These are phyloP conservation scores for Anolis carolinensis DNA, from an alignment of 2,113 vertebrate species.

Conservation along the genomic window DNA sequence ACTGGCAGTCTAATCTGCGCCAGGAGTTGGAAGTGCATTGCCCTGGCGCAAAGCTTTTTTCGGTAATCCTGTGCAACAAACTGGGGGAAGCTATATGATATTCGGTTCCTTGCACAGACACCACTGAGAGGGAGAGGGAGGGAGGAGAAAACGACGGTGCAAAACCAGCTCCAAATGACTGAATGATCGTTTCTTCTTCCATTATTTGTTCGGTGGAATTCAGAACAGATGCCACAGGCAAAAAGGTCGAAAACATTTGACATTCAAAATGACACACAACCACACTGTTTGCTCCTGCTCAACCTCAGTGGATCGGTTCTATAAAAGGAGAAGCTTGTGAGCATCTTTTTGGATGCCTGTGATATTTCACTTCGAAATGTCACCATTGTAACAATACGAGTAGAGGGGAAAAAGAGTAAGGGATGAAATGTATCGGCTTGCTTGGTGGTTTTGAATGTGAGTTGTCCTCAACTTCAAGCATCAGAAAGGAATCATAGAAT, in stretches of 20 bases:
- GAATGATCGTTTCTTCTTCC: neutral
- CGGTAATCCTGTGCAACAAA: slow-evolving; percentile 64
- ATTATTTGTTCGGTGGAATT: slow-evolving; percentile 43
- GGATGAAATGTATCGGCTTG: slow-evolving; percentile 19
- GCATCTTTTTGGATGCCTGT: slow-evolving; percentile 19
- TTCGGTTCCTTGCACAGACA: neutral
- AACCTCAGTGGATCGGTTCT: slow-evolving; percentile 30
- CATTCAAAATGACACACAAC: slow-evolving; percentile 6
- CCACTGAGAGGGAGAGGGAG: neutral
- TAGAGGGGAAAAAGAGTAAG: neutral
- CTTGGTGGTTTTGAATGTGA: neutral
- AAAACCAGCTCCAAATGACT: neutral
- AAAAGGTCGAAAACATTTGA: slow-evolving; percentile 42
- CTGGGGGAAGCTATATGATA: slow-evolving; percentile 39
- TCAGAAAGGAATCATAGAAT: slow-evolving; percentile 10
- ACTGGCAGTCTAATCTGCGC: slow-evolving; percentile 53
- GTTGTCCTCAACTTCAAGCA: slow-evolving; percentile 33
- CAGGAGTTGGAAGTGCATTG: slow-evolving; percentile 58
- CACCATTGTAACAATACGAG: slow-evolving; percentile 39
- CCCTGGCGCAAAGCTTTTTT: slow-evolving; percentile 52
- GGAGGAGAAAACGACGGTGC: neutral
- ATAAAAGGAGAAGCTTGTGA: slow-evolving; percentile 21
- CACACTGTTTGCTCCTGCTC: slow-evolving; percentile 1
- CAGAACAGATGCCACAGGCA: slow-evolving; percentile 40
- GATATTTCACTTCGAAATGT: slow-evolving; percentile 47